Base-by-base conservation (phyloP, 1,140 invertebrate genomes). In the Dryas iulia region DNA sequence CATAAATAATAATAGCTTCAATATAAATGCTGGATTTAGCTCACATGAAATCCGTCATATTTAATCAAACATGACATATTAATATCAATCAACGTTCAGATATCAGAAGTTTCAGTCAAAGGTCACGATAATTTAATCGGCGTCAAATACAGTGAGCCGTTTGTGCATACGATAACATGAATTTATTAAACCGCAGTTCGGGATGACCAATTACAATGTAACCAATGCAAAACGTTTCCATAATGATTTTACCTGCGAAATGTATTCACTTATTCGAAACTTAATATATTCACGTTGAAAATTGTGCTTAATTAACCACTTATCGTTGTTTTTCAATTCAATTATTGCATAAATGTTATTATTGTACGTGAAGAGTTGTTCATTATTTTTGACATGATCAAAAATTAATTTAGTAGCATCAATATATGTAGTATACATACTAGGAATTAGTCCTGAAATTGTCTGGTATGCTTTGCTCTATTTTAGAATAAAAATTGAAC, bases 41-140 rank as follows among this genome's bases (percentile, higher is more conserved):
- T n/a, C n/a, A 47, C 8, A 47, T 47, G 39, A 47, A 18, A 47
- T 21, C 39, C 39, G 7, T 47, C 18, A 10, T 47, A 10, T 18
- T 47, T 8, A 47, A 21, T 47, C 6, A 47, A 47, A 18, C 18
- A 21, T 47, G 39, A 14, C 39, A 21, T 47, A 47, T 21, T 21
- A 21, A 47, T 47, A 21, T 47, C 39, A 47, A 47, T 10, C 14
- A 47, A 1, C 39, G 39, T 21, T 35, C 33, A 8, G 39, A 21
- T 47, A 21, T 47, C 39, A 47, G 0, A 47, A 10, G 39, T 7
- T 21, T 10, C 18, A 47, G 39, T 47, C 39, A 47, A 47, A 47
- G 81, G 73, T 79, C 70, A 77, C 80, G 77, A 82, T 89, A 82
- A 86, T 85, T 86, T 68, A 85, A 84, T 89, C 77, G 71, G 59